Evolutionary conservation across 1,140 invertebrate genomes (phyloP), one percentile per base, ranked within the genome.

Genomic region (Fopius arisanus): DNA sequence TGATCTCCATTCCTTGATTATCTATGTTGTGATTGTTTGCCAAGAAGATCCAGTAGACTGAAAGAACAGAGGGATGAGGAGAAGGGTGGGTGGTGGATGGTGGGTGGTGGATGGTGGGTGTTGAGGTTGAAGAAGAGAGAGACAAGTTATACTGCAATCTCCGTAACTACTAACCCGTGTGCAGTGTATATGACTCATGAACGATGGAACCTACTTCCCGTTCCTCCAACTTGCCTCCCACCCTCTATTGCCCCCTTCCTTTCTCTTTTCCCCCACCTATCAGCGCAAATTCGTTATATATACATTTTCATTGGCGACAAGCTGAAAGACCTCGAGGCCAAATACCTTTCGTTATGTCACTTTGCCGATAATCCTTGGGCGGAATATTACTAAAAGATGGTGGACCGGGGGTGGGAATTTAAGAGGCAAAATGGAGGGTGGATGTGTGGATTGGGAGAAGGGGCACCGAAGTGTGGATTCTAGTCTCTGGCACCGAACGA

Each of bases 281-380:
- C 43, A 3, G 16, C 3, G 33, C 14, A 65, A 65, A 65, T 65
- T 28, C 14, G n/a, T 65, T 33, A 33, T 65, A 65, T 65, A 33
- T 16, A 65, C 28, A 72, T 72, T 72, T 72, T 72, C 62, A 72
- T 72, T 72, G 62, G 51, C 43, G 41, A 72, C 33, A 72, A 48
- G 23, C 1, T 43, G 19, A 37, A 21, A 71, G 63, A 59, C 67
- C 21, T 70, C 41, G 21, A 54, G 26, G 68, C 67, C 37, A 74
- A 66, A 72, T 71, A 72, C 43, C 51, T 75, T 72, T 67, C 65
- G 70, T 75, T 72, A 70, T 72, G 74, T 75, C 70, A 75, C 66
- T 70, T 75, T 73, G 37, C 31, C 74, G 74, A 72, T 73, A 73
- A 75, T 75, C 41, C 62, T 65, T 65, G 9, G 29, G 43, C 37